phyloP scores from a whole-genome alignment of 2,888 invertebrate genomes.

The Trissoscelio sp. region DNA sequence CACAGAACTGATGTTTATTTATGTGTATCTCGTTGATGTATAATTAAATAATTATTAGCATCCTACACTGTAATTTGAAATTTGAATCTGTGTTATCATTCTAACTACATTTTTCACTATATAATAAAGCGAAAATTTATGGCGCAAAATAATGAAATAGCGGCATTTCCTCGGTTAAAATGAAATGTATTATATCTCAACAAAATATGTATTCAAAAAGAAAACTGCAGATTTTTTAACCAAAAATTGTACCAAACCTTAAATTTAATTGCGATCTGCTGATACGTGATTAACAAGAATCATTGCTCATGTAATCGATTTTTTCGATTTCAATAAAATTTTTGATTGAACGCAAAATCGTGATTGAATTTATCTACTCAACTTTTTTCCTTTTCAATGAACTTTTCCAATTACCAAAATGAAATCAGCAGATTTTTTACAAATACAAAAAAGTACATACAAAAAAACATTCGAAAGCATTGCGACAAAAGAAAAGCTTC shows the following conservation, averaged over 20 bases:
- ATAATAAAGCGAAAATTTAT: too few species aligned
- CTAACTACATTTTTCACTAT: not conserved
- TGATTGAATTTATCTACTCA: not conserved
- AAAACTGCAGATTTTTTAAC: too few species aligned
- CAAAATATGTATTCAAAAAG: too few species aligned
- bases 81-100: not conserved
- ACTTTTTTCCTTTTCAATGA: conserved; percentile 9
- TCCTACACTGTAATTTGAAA: conserved; percentile 12
- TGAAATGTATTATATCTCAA: too few species aligned
- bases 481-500: not conserved
- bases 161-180: too few species aligned
- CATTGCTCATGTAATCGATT: not conserved
- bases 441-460: not conserved
- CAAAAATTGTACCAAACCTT: too few species aligned
- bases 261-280: too few species aligned
- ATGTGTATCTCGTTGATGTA: conserved; percentile 26
- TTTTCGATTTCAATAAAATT: not conserved
- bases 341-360: conserved; percentile 9
- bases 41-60: conserved; percentile 28
- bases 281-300: not conserved
- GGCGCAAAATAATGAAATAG: too few species aligned
- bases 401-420: conserved; percentile 25
- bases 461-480: conserved; percentile 3
- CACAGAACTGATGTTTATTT: conserved; percentile 23
- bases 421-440: conserved; percentile 15